Base-by-base conservation (phyloP, 2,888 invertebrate genomes). In the Standfussiana lucernea region DNA sequence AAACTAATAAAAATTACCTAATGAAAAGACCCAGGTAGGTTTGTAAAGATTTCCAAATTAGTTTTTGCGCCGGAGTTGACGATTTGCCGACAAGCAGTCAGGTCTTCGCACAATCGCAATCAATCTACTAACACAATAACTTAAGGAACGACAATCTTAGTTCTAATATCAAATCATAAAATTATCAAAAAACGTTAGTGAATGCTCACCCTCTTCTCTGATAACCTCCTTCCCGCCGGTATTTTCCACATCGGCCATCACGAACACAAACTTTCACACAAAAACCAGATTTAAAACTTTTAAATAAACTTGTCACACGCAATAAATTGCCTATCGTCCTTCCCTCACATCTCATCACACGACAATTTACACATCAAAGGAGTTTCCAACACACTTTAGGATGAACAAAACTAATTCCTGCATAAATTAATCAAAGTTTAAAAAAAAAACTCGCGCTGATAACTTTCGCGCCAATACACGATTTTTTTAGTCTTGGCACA, bases 391-490 rank as follows among this genome's bases (percentile, higher is more conserved):
- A 74, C 76, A 69, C 79, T 65, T 66, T 66, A 65, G 32, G 61
- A 59, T 70, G 40, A 80, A 71, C 24, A 47, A 72, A 77, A 72
- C 47, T n/a, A 64, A 81, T 73, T 77, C 53, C 66, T 35, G 15
- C 62, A 72, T 69, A 67, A 67, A 75, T 71, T 40, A 80, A 47
- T 70, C 69, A 71, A 73, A 82, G 65, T 65, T 81, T 71, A 72
- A 80, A 83, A 79, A 77, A 84, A 72, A 76, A 82, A 82, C 84
- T 77, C 82, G 83, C 83, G 72, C 73, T 65, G 72, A 62, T 68
- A 87, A 88, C 65, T 93, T 92, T 92, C 91, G 90, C 93, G 93
- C 91, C 91, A 91, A 90, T 85, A 74, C 75, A 61, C 82, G 84
- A 83, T 75, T 86, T 86, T 85, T 88, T 89, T 90, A 91, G 82